Percentiles rank a stretch among this genome's conserved stretches.
Conservation (phyloP, 2,888 invertebrate genomes). For the Baccha elongata region DNA sequence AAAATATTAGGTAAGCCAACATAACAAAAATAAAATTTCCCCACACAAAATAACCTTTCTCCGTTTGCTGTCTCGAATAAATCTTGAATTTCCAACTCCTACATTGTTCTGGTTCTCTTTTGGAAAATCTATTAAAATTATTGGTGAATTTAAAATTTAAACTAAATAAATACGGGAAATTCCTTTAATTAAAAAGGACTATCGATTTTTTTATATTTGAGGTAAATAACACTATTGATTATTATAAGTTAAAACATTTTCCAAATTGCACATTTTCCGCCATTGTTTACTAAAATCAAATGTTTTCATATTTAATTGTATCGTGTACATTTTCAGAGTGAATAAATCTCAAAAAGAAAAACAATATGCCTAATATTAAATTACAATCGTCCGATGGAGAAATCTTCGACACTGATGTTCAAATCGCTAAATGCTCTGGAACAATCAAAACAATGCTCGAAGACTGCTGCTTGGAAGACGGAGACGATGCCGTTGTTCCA, state of each 20-base stretch:
- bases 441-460: slow-evolving; percentile 99
- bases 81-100: neutral
- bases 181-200: neutral
- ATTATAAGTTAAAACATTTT: neutral
- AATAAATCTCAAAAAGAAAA: neutral
- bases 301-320: neutral
- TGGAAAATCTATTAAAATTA: slow-evolving; percentile 39
- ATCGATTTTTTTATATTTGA: slow-evolving; percentile 4
- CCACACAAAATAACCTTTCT: neutral
- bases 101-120: slow-evolving; percentile 23
- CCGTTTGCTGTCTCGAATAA: neutral
- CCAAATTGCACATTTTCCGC: slow-evolving; percentile 26
- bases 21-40: slow-evolving; percentile 1
- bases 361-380: slow-evolving; percentile 95
- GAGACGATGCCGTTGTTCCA: slow-evolving; percentile 97
- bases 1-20: slow-evolving; percentile 18
- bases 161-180: neutral
- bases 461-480: slow-evolving; percentile 94
- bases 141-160: slow-evolving; percentile 12
- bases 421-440: slow-evolving; percentile 98
- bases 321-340: slow-evolving; percentile 1
- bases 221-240: slow-evolving; percentile 6
- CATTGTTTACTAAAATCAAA: slow-evolving; percentile 54
- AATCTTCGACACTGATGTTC: slow-evolving; percentile 97
- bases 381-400: slow-evolving; percentile 97